Evolutionary conservation across 1,140 invertebrate genomes (phyloP).

Genomic region (Hylaeus anthracinus): DNA sequence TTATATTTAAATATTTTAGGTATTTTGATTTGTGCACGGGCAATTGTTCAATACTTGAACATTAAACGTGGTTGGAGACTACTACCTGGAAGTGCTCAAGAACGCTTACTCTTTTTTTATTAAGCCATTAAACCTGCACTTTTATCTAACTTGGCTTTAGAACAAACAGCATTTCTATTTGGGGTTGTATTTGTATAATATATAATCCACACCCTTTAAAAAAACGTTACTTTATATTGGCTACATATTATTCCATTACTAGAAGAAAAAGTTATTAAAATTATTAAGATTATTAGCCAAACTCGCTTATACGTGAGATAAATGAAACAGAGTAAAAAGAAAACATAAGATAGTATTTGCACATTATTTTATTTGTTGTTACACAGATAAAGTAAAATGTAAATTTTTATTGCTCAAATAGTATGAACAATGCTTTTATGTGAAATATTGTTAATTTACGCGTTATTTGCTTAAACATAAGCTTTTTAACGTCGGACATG

Average conservation of each 20-base stretch:
- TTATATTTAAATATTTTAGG: conserved; percentile 80
- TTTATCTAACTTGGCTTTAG: conserved; percentile 66
- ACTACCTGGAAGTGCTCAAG: conserved; percentile 91
- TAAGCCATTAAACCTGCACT: conserved; percentile 77
- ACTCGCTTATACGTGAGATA: conserved; percentile 42
- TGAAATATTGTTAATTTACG: conserved; percentile 43
- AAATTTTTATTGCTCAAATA: conserved; percentile 70
- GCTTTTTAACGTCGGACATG: conserved; percentile 20
- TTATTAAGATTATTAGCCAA: conserved; percentile 50
- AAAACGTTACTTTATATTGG: conserved; percentile 58
- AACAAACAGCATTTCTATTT: conserved; percentile 71
- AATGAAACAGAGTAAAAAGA: conserved; percentile 23
- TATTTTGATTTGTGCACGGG: conserved; percentile 92
- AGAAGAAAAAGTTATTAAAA: conserved; percentile 34
- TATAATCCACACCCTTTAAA: conserved; percentile 61
- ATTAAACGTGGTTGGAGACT: conserved; percentile 94
- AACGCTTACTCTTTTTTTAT: conserved; percentile 93
- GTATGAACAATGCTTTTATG: conserved; percentile 41
- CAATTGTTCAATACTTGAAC: conserved; percentile 93
- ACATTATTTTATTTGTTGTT: conserved; percentile 54
- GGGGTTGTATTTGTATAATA: conserved; percentile 71
- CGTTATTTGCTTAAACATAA: conserved; percentile 40
- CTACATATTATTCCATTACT: conserved; percentile 50
- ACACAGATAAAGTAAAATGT: conserved; percentile 45
- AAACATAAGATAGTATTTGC: conserved; percentile 34